These are phyloP conservation scores for Orthonychiurus folsomi DNA, from an alignment of 2,888 invertebrate genomes.

Conservation along the genomic window DNA sequence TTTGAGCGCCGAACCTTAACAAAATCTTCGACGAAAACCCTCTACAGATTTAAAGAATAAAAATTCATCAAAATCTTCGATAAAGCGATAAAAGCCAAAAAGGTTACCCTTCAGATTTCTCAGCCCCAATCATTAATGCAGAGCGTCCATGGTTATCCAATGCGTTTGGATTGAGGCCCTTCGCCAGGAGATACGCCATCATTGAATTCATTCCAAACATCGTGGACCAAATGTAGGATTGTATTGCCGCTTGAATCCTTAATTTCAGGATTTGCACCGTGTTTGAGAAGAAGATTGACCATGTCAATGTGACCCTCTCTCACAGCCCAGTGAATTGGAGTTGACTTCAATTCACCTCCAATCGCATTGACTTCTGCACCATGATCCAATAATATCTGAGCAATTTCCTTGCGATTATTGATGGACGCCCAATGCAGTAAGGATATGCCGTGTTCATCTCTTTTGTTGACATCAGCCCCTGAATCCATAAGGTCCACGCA, in stretches of 20 bases:
- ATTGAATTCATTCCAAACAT: background rate
- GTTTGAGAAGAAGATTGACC: background rate
- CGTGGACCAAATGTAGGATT: too few relatives aligned
- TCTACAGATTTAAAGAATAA: background rate
- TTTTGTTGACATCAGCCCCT: slow-evolving; percentile 46
- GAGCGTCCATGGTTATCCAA: background rate
- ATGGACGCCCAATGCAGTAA: slow-evolving; percentile 99
- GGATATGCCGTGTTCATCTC: slow-evolving; percentile 89
- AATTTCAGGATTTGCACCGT: background rate
- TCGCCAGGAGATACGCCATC: background rate
- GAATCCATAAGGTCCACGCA: background rate
- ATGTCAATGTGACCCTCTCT: slow-evolving; percentile 46
- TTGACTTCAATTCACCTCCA: slow-evolving; percentile 88
- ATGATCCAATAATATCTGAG: slow-evolving; percentile 72
- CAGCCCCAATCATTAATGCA: background rate
- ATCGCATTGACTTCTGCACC: slow-evolving; percentile 83
- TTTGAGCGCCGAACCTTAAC: background rate
- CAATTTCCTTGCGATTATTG: slow-evolving; percentile 88
- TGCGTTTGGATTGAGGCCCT: background rate
- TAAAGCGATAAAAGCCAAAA: background rate
- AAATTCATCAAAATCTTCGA: too few relatives aligned
- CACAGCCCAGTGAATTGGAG: slow-evolving; percentile 97
- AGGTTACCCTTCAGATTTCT: background rate
- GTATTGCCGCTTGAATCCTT: slow-evolving; percentile 1
- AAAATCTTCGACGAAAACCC: background rate